phyloP scores from a whole-genome alignment of 2,797 vertebrate genomes.

The Parauchenoglanis punctatus region DNA sequence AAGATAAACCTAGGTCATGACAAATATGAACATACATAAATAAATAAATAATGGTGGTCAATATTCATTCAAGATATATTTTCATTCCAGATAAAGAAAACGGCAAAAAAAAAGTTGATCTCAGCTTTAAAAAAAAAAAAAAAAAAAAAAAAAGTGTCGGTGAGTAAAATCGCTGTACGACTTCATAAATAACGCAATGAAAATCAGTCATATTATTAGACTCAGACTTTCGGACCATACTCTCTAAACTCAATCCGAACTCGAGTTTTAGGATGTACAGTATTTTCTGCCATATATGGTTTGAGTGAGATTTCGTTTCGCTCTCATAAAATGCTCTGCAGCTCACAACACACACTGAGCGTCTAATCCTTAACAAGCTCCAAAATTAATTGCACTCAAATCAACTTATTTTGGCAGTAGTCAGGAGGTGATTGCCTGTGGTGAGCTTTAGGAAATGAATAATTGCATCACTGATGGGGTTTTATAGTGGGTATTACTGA shows the following conservation, averaged over 20 bases:
- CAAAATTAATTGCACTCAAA: slow-evolving; percentile 51
- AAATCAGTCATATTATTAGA: neutral
- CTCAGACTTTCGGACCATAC: neutral
- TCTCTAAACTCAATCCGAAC: neutral
- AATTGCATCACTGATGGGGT: slow-evolving; percentile 44
- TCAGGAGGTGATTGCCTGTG: slow-evolving; percentile 38
- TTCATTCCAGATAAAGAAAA: neutral
- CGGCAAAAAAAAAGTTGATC: no score
- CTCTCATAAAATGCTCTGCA: slow-evolving; percentile 3
- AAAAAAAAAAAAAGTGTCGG: neutral
- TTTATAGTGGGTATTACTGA: slow-evolving; percentile 48
- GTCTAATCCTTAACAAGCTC: slow-evolving; percentile 42
- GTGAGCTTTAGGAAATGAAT: slow-evolving; percentile 48
- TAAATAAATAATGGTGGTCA: neutral
- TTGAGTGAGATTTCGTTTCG: neutral
- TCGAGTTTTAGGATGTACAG: neutral
- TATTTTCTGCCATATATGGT: neutral
- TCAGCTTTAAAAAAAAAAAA: neutral
- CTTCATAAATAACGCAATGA: neutral
- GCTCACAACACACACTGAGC: slow-evolving; percentile 43
- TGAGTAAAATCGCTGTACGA: neutral
- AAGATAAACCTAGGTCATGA: neutral
- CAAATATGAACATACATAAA: neutral
- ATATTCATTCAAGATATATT: neutral
- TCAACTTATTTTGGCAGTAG: slow-evolving; percentile 43